Percentiles rank a stretch among this genome's conserved stretches.
phyloP scores from a whole-genome alignment of 2,113 vertebrate genomes.

The Epinephelus fuscoguttatus region DNA sequence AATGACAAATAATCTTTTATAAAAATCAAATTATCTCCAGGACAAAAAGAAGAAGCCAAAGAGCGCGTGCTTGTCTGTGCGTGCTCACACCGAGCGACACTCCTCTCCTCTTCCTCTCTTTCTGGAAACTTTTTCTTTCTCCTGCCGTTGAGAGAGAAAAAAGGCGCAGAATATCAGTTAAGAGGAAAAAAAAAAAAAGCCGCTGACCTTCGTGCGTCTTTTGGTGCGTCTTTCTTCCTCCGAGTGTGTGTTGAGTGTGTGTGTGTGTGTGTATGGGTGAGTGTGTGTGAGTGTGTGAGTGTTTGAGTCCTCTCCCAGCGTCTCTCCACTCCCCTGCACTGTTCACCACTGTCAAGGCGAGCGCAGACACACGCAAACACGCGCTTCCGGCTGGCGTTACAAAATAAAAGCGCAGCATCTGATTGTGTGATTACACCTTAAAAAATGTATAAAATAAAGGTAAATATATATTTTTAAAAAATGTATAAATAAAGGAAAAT shows the following conservation, averaged over 20 bases:
- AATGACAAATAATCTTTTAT: neutral
- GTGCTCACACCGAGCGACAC: slow-evolving; percentile 22
- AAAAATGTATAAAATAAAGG: neutral
- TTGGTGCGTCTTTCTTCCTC: slow-evolving; percentile 55
- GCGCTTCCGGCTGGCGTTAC: slow-evolving; percentile 17
- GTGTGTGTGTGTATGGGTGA: slow-evolving; percentile 40
- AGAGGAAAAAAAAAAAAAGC: neutral
- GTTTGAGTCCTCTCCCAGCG: slow-evolving; percentile 64
- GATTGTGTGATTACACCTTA: neutral
- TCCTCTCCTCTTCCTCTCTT: slow-evolving; percentile 42
- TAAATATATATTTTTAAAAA: too few species aligned
- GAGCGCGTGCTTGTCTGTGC: neutral
- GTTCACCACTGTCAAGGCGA: slow-evolving; percentile 4
- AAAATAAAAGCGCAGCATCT: slow-evolving; percentile 55
- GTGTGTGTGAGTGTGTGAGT: slow-evolving; percentile 54
- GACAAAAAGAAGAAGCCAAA: slow-evolving; percentile 1
- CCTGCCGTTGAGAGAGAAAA: slow-evolving; percentile 12
- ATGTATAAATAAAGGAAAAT: too few species aligned
- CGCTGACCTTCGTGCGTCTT: slow-evolving; percentile 70
- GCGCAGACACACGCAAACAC: neutral
- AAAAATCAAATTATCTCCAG: slow-evolving; percentile 23
- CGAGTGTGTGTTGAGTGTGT: slow-evolving; percentile 59
- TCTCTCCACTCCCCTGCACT: slow-evolving; percentile 78
- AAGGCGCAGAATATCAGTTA: slow-evolving; percentile 23
- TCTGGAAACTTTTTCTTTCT: slow-evolving; percentile 67